Base-by-base conservation (phyloP, 1,140 invertebrate genomes). In the Ooceraea biroi region DNA sequence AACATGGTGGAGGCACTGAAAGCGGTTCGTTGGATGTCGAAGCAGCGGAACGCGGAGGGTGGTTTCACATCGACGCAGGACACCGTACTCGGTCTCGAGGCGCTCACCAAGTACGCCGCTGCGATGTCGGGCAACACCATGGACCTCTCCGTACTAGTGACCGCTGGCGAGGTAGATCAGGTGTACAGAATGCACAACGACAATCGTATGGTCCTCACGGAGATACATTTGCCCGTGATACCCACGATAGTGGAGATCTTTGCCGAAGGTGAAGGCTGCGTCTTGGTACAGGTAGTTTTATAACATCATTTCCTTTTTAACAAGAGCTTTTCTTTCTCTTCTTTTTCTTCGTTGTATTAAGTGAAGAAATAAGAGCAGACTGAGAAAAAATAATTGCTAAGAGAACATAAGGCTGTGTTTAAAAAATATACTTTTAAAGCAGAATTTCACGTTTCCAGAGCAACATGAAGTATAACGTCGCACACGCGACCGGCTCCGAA, bases 1-100 rank as follows among this genome's bases (percentile, higher is more conserved):
- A 95, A 97, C 88, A 95, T 96, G 78, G 92, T 95, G 19, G 92
- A 94, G 22, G 94, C 95, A 2, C 90, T 95, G 52, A 96, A 96
- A 71, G 95, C 96, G 1, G 92, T 97, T 0, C 95, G 96, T 52
- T 98, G 97, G 97, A 93, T 98, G 80, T 95, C 97, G 5, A 95
- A 95, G 44, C 96, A 98, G 91, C 94, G 97, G 71, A 98, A 98
- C 93, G 95, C 95, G 58, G 94, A 96, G 41, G 97, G 97, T 30
- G 97, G 97, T 14, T 98, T 97, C 89, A 95, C 96, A 0, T 97
- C 97, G 11, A 96, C 96, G 0, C 96, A 97, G 91, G 97, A 97
- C 84, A 97, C 96, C 0, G 95, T 96, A 1, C 92, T 97, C 0
- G 97, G 96, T 4, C 90, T 97, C 19, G 95, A 96, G 82, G 96